phyloP scores from a whole-genome alignment of 2,888 invertebrate species.

The Cynaeus angustus region DNA sequence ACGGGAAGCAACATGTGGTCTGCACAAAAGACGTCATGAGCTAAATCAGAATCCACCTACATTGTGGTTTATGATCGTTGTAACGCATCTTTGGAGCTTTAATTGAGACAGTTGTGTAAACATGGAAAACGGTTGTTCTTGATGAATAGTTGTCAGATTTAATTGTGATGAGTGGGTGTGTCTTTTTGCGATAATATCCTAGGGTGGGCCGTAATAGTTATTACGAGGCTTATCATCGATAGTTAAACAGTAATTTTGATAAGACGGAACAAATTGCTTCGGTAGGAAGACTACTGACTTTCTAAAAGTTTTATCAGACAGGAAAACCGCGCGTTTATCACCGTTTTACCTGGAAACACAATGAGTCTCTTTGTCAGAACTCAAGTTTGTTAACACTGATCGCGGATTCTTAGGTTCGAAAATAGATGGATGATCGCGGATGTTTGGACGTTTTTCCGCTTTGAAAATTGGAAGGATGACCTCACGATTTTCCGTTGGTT shows the following conservation, averaged over 20 bases:
- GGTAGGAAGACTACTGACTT: background rate
- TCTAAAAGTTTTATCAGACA: conserved; percentile 5
- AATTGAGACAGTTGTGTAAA: conserved; percentile 10
- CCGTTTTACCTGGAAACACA: conserved; percentile 37
- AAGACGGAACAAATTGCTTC: background rate
- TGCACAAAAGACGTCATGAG: conserved; percentile 39
- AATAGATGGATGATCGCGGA: background rate
- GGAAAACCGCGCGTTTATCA: conserved; percentile 40
- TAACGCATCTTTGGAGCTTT: conserved; percentile 12
- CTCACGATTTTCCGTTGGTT: conserved; percentile 5
- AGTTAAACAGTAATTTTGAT: background rate
- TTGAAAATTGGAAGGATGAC: background rate
- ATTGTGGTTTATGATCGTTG: conserved; percentile 13
- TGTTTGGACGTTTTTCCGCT: conserved; percentile 3
- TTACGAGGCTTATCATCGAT: background rate
- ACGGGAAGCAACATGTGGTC: conserved; percentile 35
- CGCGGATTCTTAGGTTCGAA: conserved; percentile 13
- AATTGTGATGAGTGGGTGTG: conserved; percentile 18
- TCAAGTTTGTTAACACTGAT: conserved; percentile 28
- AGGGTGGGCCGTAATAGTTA: conserved; percentile 2
- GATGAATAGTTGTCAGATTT: conserved; percentile 17
- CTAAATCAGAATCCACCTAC: conserved; percentile 39
- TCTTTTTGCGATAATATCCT: conserved; percentile 1
- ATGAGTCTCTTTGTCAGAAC: conserved; percentile 31
- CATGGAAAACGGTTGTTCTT: conserved; percentile 28